Evolutionary conservation across 2,888 invertebrate genomes (phyloP).

Genomic region (Melanophora roralis): DNA sequence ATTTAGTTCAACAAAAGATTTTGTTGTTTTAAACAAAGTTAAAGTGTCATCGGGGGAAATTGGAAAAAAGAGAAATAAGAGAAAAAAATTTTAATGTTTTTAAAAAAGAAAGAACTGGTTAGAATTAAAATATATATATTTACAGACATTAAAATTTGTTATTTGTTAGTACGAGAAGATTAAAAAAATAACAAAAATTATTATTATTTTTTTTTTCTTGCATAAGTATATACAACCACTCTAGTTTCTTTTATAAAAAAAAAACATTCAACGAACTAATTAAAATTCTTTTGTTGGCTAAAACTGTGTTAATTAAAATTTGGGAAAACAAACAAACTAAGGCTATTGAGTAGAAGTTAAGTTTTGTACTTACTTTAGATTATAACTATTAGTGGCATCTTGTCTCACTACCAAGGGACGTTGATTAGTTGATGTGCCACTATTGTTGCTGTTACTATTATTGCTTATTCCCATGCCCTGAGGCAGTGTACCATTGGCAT

Average conservation of each 20-base stretch:
- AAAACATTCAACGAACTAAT: slow-evolving; percentile 28
- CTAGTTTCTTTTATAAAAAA: slow-evolving; percentile 15
- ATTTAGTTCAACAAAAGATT: background rate
- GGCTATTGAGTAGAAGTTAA: background rate
- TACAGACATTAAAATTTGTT: no score
- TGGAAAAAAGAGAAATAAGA: background rate
- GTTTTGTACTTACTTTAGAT: slow-evolving; percentile 84
- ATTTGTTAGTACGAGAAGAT: background rate
- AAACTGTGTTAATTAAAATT: slow-evolving; percentile 15
- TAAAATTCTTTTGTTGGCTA: background rate
- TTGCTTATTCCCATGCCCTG: slow-evolving; percentile 60
- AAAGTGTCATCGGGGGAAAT: background rate
- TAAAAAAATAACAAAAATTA: background rate
- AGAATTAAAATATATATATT: slow-evolving; percentile 31
- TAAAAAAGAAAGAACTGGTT: slow-evolving; percentile 59
- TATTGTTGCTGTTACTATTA: slow-evolving; percentile 64
- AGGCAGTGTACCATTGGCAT: slow-evolving; percentile 71
- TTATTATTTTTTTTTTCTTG: background rate
- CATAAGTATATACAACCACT: slow-evolving; percentile 5
- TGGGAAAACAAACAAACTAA: background rate
- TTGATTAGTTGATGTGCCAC: slow-evolving; percentile 70
- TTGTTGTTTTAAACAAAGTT: background rate
- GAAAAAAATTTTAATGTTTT: slow-evolving; percentile 13
- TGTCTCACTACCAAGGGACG: slow-evolving; percentile 84
- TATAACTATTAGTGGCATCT: slow-evolving; percentile 87